phyloP scores from a whole-genome alignment of 2,888 invertebrate species.

The Stenoptilia bipunctidactyla region DNA sequence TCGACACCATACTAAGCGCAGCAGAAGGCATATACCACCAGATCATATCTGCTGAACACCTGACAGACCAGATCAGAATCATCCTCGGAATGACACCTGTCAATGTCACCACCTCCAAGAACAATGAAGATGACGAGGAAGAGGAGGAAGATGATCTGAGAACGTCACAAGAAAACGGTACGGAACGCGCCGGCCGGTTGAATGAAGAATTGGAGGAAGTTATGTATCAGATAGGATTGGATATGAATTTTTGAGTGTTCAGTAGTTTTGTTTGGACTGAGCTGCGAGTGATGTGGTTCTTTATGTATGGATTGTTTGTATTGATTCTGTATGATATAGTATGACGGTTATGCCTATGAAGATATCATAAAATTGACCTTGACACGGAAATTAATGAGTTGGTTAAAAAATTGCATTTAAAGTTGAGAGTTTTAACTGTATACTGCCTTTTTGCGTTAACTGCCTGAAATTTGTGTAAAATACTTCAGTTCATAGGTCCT shows the following conservation, averaged over 20 bases:
- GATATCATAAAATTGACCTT: too few relatives aligned
- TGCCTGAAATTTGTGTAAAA: too few relatives aligned
- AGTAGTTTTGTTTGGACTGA: not conserved
- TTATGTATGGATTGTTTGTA: not conserved
- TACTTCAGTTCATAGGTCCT: too few relatives aligned
- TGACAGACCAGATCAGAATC: conserved; percentile 78
- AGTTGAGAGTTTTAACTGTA: too few relatives aligned
- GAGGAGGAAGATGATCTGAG: conserved; percentile 17
- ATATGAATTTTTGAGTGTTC: conserved; percentile 58
- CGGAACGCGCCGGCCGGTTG: conserved; percentile 21
- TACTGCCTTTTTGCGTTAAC: too few relatives aligned
- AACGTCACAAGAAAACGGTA: conserved; percentile 28
- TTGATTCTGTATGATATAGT: too few relatives aligned
- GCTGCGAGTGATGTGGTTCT: not conserved
- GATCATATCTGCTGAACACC: conserved; percentile 77
- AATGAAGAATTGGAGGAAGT: conserved; percentile 63
- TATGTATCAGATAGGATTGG: conserved; percentile 70
- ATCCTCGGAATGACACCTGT: conserved; percentile 77
- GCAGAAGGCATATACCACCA: conserved; percentile 96
- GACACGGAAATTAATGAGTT: too few relatives aligned
- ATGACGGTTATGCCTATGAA: too few relatives aligned
- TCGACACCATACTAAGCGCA: conserved; percentile 83
- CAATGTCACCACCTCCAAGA: conserved; percentile 31
- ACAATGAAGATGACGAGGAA: conserved; percentile 29
- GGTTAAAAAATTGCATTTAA: too few relatives aligned